Conservation (phyloP, 2,888 invertebrate genomes). For the Acronicta psi region DNA sequence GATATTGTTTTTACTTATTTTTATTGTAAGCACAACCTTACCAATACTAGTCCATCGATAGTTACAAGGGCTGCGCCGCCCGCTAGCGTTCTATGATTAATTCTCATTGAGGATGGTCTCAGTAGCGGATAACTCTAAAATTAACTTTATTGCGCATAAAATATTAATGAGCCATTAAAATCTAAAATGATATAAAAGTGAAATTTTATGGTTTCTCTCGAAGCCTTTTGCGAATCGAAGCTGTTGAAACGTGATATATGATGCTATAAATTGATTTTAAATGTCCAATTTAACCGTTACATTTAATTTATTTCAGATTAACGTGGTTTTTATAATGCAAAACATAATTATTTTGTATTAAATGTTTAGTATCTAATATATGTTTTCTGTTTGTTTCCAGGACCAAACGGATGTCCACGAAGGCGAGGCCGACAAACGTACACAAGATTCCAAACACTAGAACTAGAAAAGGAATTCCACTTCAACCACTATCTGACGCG, state of each 20-base stretch:
- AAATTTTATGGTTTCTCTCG: constrained; percentile 83
- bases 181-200: constrained; percentile 87
- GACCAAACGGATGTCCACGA: constrained; percentile 98
- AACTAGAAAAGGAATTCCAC: constrained; percentile 99
- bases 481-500: constrained; percentile 99
- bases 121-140: constrained; percentile 86
- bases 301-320: constrained; percentile 62
- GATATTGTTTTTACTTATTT: constrained; percentile 75
- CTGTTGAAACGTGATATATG: constrained; percentile 79
- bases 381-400: constrained; percentile 89
- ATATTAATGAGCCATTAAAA: constrained; percentile 87
- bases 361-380: constrained; percentile 49
- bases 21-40: constrained; percentile 63
- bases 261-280: constrained; percentile 79
- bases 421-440: constrained; percentile 98
- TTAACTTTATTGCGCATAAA: constrained; percentile 86
- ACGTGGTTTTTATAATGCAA: constrained; percentile 48
- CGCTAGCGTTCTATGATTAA: constrained; percentile 68
- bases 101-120: constrained; percentile 77
- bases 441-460: constrained; percentile 99
- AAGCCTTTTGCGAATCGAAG: constrained; percentile 77
- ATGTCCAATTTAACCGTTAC: constrained; percentile 69
- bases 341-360: constrained; percentile 25
- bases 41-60: constrained; percentile 41
- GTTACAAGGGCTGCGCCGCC: constrained; percentile 48